These are phyloP conservation scores for Ammodytes dubius DNA, from an alignment of 2,113 vertebrate genomes.

Conservation along the genomic window DNA sequence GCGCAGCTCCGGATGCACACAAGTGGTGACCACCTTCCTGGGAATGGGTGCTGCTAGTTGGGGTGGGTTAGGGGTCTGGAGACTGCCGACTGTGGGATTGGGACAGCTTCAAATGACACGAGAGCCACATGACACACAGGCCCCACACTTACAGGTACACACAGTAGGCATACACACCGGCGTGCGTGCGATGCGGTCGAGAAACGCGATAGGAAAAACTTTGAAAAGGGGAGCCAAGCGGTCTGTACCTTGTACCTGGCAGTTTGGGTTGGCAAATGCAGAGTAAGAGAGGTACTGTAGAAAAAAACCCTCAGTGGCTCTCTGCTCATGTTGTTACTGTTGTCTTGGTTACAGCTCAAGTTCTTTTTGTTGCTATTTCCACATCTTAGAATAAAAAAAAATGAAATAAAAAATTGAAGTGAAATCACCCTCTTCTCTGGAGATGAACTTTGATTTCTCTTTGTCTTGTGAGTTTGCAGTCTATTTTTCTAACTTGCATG, in stretches of 20 bases:
- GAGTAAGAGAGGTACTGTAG: conserved; percentile 58
- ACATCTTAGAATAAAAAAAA: conserved; percentile 85
- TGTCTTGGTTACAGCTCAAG: conserved; percentile 85
- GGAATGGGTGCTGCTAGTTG: conserved; percentile 40
- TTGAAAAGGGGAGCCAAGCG: conserved; percentile 8
- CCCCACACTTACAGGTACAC: conserved; percentile 60
- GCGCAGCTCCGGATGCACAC: conserved; percentile 56
- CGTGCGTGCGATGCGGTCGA: conserved; percentile 22
- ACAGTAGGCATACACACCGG: conserved; percentile 23
- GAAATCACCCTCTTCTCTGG: conserved; percentile 84
- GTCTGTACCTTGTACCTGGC: conserved; percentile 68
- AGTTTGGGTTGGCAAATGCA: conserved; percentile 52
- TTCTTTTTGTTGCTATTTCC: conserved; percentile 86
- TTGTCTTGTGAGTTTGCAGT: conserved; percentile 79
- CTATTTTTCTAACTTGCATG: conserved; percentile 81
- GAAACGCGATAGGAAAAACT: conserved; percentile 20
- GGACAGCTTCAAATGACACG: conserved; percentile 74
- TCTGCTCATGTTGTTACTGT: conserved; percentile 83
- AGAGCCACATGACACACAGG: conserved; percentile 71
- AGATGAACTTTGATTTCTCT: conserved; percentile 81
- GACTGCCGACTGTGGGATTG: conserved; percentile 60
- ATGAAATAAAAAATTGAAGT: conserved; percentile 86
- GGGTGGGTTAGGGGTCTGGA: conserved; percentile 30
- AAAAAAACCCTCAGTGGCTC: conserved; percentile 67
- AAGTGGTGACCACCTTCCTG: conserved; percentile 51